Evolutionary conservation across 2,888 invertebrate genomes (phyloP), one percentile per base, ranked within the genome.

Genomic region (Aproaerema taeniolella): DNA sequence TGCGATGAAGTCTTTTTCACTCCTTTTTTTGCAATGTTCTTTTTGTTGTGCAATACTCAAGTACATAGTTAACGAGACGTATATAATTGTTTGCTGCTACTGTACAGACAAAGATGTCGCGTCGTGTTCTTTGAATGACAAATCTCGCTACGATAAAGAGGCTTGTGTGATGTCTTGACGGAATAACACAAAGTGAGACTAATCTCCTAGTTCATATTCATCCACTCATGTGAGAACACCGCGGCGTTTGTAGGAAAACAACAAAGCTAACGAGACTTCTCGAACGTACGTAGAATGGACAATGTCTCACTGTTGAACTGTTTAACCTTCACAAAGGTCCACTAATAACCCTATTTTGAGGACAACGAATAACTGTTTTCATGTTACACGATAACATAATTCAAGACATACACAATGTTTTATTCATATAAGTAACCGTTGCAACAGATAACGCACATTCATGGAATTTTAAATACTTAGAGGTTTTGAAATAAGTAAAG

Each of bases 181-280:
- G 49, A 43, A 52, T 39, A 48, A 53, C 52, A 61, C 54, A 62
- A 58, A 65, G 61, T 58, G 64, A 43, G 47, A 47, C 60, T 69
- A 69, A 67, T 69, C 67, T 67, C 47, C 54, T 60, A 50, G 50
- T 64, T 61, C 62, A 57, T 63, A 67, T 67, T 68, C 65, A 65
- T 58, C 53, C 51, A 58, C 57, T 56, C 55, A 70, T 62, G 67
- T 71, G 70, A 63, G 64, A 70, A 76, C 71, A 74, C 67, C 62
- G 55, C 51, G 46, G 64, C 67, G n/a, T 65, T 67, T 73, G 61
- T 69, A n/a, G 11, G 38, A 9, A 32, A 31, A 30, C 17, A 40
- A 40, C 41, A 32, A 42, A n/a, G n/a, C 38, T 42, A 49, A 47
- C 31, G 38, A 43, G 38, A 30, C 31, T 33, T 36, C 31, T 16